These are phyloP conservation scores for Pangasianodon hypophthalmus DNA, from an alignment of 2,113 vertebrate species.

Conservation along the genomic window DNA sequence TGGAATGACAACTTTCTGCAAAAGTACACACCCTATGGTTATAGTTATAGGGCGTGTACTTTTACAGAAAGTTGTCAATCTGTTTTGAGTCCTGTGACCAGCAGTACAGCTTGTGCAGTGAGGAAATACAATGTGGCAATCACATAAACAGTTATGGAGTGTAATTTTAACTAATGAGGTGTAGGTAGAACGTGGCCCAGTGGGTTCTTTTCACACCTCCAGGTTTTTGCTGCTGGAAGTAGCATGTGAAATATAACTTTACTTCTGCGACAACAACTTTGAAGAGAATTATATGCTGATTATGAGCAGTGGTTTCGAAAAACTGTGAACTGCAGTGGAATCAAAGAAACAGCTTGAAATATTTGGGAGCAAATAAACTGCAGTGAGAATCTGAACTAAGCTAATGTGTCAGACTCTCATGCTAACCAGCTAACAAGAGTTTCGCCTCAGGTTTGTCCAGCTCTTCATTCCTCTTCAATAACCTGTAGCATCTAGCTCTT, in stretches of 20 bases:
- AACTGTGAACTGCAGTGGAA: neutral
- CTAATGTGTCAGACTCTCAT: neutral
- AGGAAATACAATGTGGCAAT: neutral
- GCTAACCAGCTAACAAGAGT: neutral
- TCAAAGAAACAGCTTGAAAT: neutral
- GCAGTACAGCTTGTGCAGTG: neutral
- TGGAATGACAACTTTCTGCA: constrained; percentile 24
- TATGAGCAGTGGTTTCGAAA: neutral
- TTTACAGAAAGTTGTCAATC: constrained; percentile 4
- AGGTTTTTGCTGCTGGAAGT: neutral
- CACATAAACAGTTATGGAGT: neutral
- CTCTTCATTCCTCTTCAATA: neutral
- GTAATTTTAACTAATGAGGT: neutral
- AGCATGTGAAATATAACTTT: neutral
- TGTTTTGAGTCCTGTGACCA: neutral
- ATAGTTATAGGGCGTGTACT: constrained; percentile 7
- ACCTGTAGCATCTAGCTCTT: neutral
- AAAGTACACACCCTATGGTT: constrained; percentile 1
- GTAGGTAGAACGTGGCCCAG: neutral
- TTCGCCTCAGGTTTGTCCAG: neutral
- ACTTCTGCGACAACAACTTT: neutral
- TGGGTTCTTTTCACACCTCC: neutral
- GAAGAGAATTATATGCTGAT: neutral
- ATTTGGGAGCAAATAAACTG: neutral
- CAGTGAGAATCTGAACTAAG: neutral